These are phyloP conservation scores for Otolemur crassicaudatus DNA, from an alignment of 2,797 vertebrate genomes.

Conservation along the genomic window DNA sequence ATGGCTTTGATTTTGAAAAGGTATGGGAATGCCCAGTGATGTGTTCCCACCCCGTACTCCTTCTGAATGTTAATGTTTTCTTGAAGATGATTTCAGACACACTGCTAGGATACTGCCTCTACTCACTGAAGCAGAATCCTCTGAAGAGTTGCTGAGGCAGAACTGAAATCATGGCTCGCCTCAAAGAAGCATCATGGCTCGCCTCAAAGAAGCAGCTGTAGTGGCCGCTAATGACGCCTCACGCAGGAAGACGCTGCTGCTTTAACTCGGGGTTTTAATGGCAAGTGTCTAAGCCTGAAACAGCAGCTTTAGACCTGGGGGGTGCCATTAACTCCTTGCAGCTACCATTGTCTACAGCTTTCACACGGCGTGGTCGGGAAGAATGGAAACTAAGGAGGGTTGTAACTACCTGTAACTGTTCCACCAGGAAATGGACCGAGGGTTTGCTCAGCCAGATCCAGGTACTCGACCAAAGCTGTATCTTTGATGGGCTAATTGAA, in stretches of 20 bases:
- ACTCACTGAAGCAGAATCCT: conserved; percentile 77
- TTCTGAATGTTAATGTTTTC: conserved; percentile 81
- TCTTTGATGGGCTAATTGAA: conserved; percentile 61
- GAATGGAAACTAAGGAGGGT: conserved; percentile 75
- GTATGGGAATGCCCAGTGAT: conserved; percentile 60
- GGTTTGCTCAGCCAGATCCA: conserved; percentile 82
- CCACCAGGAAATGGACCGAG: conserved; percentile 83
- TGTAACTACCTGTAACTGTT: conserved; percentile 80
- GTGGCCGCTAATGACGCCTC: conserved; percentile 70
- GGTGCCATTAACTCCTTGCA: conserved; percentile 62
- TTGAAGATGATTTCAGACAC: conserved; percentile 79
- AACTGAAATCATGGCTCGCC: conserved; percentile 76
- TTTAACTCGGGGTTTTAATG: conserved; percentile 5
- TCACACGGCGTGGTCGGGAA: conserved; percentile 56
- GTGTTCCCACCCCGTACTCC: background rate
- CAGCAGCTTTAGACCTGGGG: conserved; percentile 55
- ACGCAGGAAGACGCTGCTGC: conserved; percentile 58
- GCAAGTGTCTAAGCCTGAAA: conserved; percentile 77
- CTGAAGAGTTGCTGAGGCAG: conserved; percentile 81
- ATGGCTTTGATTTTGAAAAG: conserved; percentile 75
- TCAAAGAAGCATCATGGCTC: conserved; percentile 59
- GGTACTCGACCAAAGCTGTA: conserved; percentile 79
- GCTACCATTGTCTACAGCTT: conserved; percentile 46
- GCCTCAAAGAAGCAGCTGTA: conserved; percentile 29
- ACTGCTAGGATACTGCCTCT: conserved; percentile 69